A percentile compares a stretch with the other conserved stretches of the same genome.
These are phyloP conservation scores for Notarius quadriscutis DNA, from an alignment of 2,113 vertebrate genomes.

Conservation along the genomic window DNA sequence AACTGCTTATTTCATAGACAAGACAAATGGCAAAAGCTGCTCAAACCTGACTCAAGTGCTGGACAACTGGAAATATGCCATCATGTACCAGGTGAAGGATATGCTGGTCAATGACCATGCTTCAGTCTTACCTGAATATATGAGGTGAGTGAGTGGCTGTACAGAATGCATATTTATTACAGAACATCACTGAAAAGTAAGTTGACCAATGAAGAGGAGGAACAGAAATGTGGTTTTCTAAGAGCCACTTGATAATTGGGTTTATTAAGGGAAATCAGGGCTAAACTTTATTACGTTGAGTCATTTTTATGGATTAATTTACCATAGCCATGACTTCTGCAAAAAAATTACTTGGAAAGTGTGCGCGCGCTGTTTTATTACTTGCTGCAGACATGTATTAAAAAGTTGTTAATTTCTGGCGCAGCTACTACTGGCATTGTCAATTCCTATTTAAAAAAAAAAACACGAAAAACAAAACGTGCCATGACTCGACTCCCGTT, in stretches of 20 bases:
- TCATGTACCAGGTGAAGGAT: conserved; percentile 80
- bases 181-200: neutral
- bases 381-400: neutral
- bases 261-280: conserved; percentile 1
- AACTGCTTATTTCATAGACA: conserved; percentile 58
- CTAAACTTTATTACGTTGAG: neutral
- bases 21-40: conserved; percentile 66
- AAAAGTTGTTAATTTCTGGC: neutral
- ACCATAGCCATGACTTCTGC: neutral
- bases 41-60: conserved; percentile 84
- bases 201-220: neutral
- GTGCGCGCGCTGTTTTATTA: neutral
- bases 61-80: conserved; percentile 91
- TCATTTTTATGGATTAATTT: conserved; percentile 16
- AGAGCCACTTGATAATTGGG: neutral
- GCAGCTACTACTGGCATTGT: neutral
- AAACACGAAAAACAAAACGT: neutral
- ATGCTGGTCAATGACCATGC: conserved; percentile 81
- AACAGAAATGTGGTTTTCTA: neutral
- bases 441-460: neutral
- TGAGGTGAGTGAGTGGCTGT: conserved; percentile 70
- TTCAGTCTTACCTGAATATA: conserved; percentile 83
- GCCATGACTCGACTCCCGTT: neutral
- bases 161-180: neutral
- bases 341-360: conserved; percentile 12